Conservation (phyloP, 2,797 vertebrate genomes). For the Phyllotis vaccarum region DNA sequence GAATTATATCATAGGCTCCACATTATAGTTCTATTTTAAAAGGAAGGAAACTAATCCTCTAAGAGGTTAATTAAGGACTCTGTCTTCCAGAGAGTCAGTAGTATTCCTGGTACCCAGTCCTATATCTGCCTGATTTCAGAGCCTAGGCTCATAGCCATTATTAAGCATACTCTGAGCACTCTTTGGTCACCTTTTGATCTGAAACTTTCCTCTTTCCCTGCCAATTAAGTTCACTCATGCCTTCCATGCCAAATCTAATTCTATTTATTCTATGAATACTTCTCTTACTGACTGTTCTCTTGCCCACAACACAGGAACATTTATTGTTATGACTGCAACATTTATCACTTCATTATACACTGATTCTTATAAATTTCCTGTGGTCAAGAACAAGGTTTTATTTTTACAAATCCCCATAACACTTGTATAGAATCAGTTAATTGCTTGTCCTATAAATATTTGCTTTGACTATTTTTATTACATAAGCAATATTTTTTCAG, state of each 20-base stretch:
- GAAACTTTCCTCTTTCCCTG: slow-evolving; percentile 13
- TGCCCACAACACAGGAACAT: not conserved
- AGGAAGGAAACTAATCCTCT: slow-evolving; percentile 28
- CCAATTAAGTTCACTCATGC: slow-evolving; percentile 31
- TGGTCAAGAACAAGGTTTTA: slow-evolving; percentile 56
- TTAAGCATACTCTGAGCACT: slow-evolving; percentile 7
- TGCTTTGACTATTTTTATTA: slow-evolving; percentile 43
- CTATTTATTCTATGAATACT: slow-evolving; percentile 53
- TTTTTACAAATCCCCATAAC: slow-evolving; percentile 35
- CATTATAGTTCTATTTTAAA: slow-evolving; percentile 49
- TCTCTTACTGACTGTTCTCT: slow-evolving; percentile 17
- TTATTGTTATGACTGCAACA: slow-evolving; percentile 35
- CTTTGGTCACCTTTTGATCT: slow-evolving; percentile 7
- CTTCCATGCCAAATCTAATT: slow-evolving; percentile 54
- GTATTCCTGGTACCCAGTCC: slow-evolving; percentile 33
- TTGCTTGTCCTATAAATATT: slow-evolving; percentile 39
- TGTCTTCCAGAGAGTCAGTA: not conserved
- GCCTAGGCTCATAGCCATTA: not conserved
- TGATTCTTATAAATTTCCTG: slow-evolving; percentile 45
- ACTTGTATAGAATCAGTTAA: slow-evolving; percentile 34
- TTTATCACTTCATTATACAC: slow-evolving; percentile 38
- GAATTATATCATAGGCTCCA: not conserved
- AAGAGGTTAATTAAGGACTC: not conserved
- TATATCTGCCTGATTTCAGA: slow-evolving; percentile 40
- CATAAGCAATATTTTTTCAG: slow-evolving; percentile 34